Base-by-base conservation (phyloP, 2,113 vertebrate genomes). In the Hiodon alosoides region DNA sequence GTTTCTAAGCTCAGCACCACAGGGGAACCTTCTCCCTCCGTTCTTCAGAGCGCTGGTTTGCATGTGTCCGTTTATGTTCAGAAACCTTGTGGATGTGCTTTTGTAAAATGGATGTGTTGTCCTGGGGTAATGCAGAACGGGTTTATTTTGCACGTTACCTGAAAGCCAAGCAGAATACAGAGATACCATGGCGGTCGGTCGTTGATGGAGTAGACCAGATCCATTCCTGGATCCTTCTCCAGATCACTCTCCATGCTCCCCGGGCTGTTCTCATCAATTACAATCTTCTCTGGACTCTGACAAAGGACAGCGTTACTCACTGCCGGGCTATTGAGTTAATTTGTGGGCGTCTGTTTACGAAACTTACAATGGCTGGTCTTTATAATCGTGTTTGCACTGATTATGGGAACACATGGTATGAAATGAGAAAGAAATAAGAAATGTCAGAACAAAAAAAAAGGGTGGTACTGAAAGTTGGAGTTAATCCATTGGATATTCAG, bases 151-250 rank as follows among this genome's bases (percentile, higher is more conserved):
- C 10, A 61, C 11, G 54, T 74, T 80, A 91, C 90, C 90, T 92
- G 90, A 68, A 92, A 90, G 61, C 88, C 90, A 0, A 93, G 85
- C 47, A 93, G 81, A 31, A 92, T 85, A 79, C 91, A 93, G 72
- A 93, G 87, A 81, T 92, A 90, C 91, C 90, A 92, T 0, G 90
- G 89, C 1, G 92, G 91, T 7, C 83, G 81, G 80, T 91, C 90
- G 8, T 87, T 88, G 13, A 93, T 86, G 60, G 86, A 80, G 77
- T 92, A 92, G 61, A 92, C 85, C 81, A 92, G 80, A n/a, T 78
- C 77, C 13, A 5, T 8, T 10, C 53, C 68, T 11, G 69, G 65
- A 71, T 2, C 2, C 0, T 67, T 16, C 62, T 83, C 80, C 3
- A 72, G 50, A 0, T 31, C 7, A 48, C 81, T 82, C 55, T 84